A percentile compares a stretch with the other conserved stretches of the same genome.
phyloP scores from a whole-genome alignment of 2,797 vertebrate species.

The Artibeus lituratus region DNA sequence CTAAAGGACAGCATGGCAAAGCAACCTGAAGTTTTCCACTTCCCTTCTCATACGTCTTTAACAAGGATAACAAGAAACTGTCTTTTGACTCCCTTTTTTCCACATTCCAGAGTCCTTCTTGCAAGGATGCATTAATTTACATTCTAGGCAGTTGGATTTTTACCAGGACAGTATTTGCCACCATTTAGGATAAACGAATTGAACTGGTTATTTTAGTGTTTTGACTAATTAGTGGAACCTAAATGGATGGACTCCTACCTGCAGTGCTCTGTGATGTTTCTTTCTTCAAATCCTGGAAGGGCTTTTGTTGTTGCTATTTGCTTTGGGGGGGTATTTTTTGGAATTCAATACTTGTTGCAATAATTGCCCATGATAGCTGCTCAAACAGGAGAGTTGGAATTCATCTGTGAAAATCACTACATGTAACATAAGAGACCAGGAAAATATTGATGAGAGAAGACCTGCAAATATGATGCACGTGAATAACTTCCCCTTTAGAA shows the following conservation, averaged over 20 bases:
- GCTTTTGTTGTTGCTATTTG: slow-evolving; percentile 78
- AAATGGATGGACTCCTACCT: slow-evolving; percentile 82
- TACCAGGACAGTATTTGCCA: slow-evolving; percentile 77
- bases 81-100: slow-evolving; percentile 81
- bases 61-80: slow-evolving; percentile 82
- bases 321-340: not conserved
- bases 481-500: slow-evolving; percentile 92
- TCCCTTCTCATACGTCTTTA: slow-evolving; percentile 79
- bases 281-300: slow-evolving; percentile 77
- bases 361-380: slow-evolving; percentile 81
- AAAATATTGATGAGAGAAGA: slow-evolving; percentile 82
- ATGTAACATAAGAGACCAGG: slow-evolving; percentile 80
- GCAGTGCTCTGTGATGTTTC: slow-evolving; percentile 78
- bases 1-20: slow-evolving; percentile 83
- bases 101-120: slow-evolving; percentile 79
- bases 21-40: slow-evolving; percentile 80
- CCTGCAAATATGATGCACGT: slow-evolving; percentile 90
- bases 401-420: slow-evolving; percentile 82
- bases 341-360: slow-evolving; percentile 84
- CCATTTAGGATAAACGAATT: slow-evolving; percentile 72
- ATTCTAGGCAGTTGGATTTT: slow-evolving; percentile 75
- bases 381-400: slow-evolving; percentile 82
- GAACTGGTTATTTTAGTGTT: slow-evolving; percentile 73
- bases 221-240: slow-evolving; percentile 76
- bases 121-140: slow-evolving; percentile 83